Evolutionary conservation across 2,888 invertebrate species (phyloP).

Genomic region (Nomada ruficornis): DNA sequence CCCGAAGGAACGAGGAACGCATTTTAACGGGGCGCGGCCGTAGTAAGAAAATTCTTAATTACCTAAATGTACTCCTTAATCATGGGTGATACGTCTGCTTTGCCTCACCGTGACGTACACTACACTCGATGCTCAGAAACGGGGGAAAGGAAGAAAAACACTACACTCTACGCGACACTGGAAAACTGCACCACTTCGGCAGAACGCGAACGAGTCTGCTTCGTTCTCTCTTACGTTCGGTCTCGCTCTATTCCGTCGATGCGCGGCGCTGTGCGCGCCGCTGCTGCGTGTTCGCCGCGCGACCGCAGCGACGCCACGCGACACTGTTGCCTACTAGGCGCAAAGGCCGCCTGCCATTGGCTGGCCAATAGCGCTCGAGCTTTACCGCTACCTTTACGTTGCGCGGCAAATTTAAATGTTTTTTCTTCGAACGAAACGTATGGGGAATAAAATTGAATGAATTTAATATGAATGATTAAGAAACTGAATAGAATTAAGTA

Average conservation of each 20-base stretch:
- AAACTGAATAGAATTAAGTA: not conserved
- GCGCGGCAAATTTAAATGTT: slow-evolving; percentile 34
- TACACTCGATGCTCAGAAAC: slow-evolving; percentile 72
- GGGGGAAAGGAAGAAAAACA: slow-evolving; percentile 73
- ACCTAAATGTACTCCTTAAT: slow-evolving; percentile 80
- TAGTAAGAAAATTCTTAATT: slow-evolving; percentile 64
- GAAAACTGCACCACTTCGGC: slow-evolving; percentile 78
- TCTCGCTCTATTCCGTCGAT: slow-evolving; percentile 70
- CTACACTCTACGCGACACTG: slow-evolving; percentile 79
- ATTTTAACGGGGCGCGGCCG: slow-evolving; percentile 65
- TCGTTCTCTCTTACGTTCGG: slow-evolving; percentile 70
- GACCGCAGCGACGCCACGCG: slow-evolving; percentile 19
- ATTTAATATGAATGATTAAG: not conserved
- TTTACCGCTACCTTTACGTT: not conserved
- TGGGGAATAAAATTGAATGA: not conserved
- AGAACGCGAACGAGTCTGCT: slow-evolving; percentile 77
- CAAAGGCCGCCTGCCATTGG: slow-evolving; percentile 32
- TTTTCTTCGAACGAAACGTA: not conserved
- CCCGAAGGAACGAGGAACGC: slow-evolving; percentile 39
- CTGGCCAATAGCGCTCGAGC: slow-evolving; percentile 29
- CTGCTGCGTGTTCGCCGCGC: slow-evolving; percentile 50
- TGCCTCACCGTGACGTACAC: slow-evolving; percentile 77
- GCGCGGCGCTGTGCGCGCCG: slow-evolving; percentile 73
- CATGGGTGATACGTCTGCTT: slow-evolving; percentile 73
- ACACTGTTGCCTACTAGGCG: not conserved